Percentiles rank a stretch among this genome's conserved stretches.
Conservation (phyloP, 2,888 invertebrate genomes). For the Belgica antarctica region DNA sequence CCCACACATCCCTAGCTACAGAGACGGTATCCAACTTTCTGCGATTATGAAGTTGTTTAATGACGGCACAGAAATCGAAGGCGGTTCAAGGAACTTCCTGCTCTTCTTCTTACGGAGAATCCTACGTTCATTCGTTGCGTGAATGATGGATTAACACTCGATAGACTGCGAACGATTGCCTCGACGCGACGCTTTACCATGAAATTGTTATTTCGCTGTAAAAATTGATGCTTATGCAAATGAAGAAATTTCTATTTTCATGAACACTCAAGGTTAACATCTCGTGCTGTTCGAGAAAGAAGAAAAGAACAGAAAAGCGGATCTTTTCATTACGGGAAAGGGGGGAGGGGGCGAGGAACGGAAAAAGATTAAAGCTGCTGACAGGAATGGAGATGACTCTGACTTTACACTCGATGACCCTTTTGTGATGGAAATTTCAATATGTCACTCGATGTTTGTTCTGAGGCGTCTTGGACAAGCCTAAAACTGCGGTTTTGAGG, state of each 20-base stretch:
- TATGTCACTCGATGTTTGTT: background rate
- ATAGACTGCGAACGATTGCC: background rate
- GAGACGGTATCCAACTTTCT: background rate
- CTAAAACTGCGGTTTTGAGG: no score
- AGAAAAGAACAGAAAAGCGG: no score
- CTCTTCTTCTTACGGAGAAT: background rate
- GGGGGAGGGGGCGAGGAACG: background rate
- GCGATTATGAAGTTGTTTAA: background rate
- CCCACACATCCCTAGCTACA: background rate
- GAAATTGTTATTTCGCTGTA: background rate
- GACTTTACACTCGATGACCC: slow-evolving; percentile 25
- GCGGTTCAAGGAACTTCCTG: background rate
- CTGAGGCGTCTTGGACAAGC: no score
- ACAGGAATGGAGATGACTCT: background rate
- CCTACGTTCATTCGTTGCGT: background rate
- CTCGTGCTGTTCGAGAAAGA: no score
- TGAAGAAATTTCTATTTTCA: slow-evolving; percentile 14
- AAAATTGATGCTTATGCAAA: background rate
- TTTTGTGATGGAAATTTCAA: slow-evolving; percentile 21
- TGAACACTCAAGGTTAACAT: slow-evolving; percentile 10
- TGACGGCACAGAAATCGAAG: background rate
- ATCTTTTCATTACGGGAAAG: no score
- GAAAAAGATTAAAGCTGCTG: slow-evolving; percentile 13
- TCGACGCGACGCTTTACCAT: background rate
- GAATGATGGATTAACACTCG: background rate